Base-by-base conservation (phyloP, 2,888 invertebrate species). In the Digitonthophagus gazella region DNA sequence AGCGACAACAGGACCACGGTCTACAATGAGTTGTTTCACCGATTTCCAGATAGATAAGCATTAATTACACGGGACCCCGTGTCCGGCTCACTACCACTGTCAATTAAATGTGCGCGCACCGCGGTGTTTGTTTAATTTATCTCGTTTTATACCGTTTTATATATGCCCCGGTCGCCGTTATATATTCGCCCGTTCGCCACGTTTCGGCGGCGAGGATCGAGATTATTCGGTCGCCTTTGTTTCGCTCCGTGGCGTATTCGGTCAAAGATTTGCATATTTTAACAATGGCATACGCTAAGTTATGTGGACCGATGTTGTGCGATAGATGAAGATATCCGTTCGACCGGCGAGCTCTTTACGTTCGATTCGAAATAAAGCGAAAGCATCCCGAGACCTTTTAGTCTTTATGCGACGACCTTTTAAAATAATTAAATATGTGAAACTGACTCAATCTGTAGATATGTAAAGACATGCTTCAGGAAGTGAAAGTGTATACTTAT, bases 21-120 rank as follows among this genome's bases (percentile, higher is more conserved):
- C 72, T 70, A 72, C 72, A 72, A 72, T 72, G 71, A 72, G 71
- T 72, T 72, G 74, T 78, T 76, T 75, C 74, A 75, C 75, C 76
- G 79, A 79, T 79, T 77, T 76, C 76, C 74, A 76, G 76, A 76
- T 78, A 79, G 79, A 79, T 79, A 79, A 79, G 77, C 78, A 77
- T 80, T 81, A 81, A 81, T 81, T 81, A 80, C 80, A 78, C 72
- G 78, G 61, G 61, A 73, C 72, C 76, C 74, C 75, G 77, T 77
- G 74, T 74, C 77, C 75, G 75, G 76, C 78, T 79, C 78, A 78
- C 79, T 74, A 72, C 79, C 77, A 77, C 80, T 79, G 80, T 80
- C 81, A 81, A 80, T 80, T 81, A 80, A 80, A 70, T 69, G 74
- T 72, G 71, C 74, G 74, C 75, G 72, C 73, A 70, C 74, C 71